phyloP scores from a whole-genome alignment of 2,888 invertebrate genomes.

The Punctoribates punctum region DNA sequence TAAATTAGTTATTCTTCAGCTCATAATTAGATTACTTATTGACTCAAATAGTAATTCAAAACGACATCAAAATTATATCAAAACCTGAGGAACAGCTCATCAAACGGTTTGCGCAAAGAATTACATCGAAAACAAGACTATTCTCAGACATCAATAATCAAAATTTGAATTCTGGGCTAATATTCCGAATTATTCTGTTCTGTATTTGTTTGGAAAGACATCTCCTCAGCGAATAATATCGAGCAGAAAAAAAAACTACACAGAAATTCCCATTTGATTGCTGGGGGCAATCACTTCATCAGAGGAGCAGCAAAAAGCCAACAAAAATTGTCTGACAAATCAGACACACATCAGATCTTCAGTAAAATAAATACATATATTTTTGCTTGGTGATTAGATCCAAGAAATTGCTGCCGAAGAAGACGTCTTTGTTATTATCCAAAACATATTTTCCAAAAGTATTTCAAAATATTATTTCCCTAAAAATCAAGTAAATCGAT shows the following conservation, averaged over 20 bases:
- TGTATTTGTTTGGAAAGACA: too few species aligned
- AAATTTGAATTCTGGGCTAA: too few species aligned
- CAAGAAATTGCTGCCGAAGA: neutral
- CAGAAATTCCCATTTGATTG: neutral
- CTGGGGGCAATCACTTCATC: slow-evolving; percentile 15
- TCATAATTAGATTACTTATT: too few species aligned
- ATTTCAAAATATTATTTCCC: neutral
- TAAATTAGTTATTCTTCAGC: too few species aligned
- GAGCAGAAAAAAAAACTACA: neutral
- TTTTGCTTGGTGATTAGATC: neutral
- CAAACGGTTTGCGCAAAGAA: too few species aligned
- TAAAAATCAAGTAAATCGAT: neutral
- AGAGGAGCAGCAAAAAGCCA: neutral
- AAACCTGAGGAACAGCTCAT: too few species aligned
- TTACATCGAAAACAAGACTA: too few species aligned
- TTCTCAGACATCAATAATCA: too few species aligned
- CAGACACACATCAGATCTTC: neutral
- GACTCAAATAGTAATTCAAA: too few species aligned
- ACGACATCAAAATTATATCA: too few species aligned
- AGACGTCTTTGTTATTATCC: neutral
- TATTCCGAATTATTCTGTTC: too few species aligned
- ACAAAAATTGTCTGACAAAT: slow-evolving; percentile 4
- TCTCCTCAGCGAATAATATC: too few species aligned
- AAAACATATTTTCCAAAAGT: neutral
- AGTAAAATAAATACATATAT: neutral